Conservation (phyloP, 2,888 invertebrate genomes). For the Hanleya hanleyi region DNA sequence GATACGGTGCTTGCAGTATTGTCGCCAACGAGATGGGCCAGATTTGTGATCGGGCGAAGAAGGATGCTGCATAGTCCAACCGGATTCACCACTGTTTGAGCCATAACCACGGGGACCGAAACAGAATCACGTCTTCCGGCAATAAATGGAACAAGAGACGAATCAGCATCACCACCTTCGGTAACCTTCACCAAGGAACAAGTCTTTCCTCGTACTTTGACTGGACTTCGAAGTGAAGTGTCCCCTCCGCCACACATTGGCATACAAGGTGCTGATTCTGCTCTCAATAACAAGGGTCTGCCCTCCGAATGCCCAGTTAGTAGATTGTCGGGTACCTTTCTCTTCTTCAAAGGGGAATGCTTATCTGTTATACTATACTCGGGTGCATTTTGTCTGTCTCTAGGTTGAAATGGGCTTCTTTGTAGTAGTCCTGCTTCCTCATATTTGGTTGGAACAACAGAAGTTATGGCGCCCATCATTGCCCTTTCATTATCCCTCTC, state of each 20-base stretch:
- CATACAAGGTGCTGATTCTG: neutral
- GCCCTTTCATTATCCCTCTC: slow-evolving; percentile 24
- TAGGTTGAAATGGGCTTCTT: too few species aligned
- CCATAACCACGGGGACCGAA: slow-evolving; percentile 47
- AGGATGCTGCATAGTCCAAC: slow-evolving; percentile 13
- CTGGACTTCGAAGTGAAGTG: neutral
- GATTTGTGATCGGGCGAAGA: neutral
- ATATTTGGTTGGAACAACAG: neutral
- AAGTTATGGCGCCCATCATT: neutral
- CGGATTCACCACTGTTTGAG: slow-evolving; percentile 34
- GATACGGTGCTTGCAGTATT: neutral
- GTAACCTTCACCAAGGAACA: neutral
- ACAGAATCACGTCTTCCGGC: slow-evolving; percentile 2
- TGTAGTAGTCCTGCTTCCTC: too few species aligned
- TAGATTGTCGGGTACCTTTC: neutral
- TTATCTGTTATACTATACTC: slow-evolving; percentile 1
- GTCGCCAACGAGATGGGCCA: neutral
- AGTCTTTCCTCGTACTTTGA: neutral
- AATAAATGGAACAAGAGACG: too few species aligned
- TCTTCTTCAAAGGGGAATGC: slow-evolving; percentile 15
- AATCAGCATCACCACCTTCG: neutral
- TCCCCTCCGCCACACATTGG: neutral
- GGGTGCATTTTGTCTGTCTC: neutral
- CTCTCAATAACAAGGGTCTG: neutral
- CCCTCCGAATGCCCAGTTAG: neutral